These are phyloP conservation scores for Enteromius thamalakanensis DNA, from an alignment of 2,797 vertebrate species.

Conservation along the genomic window DNA sequence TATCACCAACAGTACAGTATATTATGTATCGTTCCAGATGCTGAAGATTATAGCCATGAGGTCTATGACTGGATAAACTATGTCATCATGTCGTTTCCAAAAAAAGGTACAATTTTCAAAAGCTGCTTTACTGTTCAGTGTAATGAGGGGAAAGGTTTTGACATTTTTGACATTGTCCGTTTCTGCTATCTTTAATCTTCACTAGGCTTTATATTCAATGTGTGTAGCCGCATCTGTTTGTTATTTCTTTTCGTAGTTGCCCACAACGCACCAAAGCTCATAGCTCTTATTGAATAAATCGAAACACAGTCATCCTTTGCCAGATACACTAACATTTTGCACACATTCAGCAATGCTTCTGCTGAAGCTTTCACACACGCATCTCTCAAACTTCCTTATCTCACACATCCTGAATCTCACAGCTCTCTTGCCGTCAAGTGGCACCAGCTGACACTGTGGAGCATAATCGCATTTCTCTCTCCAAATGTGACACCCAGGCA, in stretches of 20 bases:
- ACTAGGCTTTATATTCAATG: neutral
- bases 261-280: constrained; percentile 65
- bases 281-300: constrained; percentile 63
- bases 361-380: constrained; percentile 54
- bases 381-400: constrained; percentile 38
- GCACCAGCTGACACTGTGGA: constrained; percentile 65
- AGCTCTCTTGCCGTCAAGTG: constrained; percentile 59
- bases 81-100: neutral
- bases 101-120: neutral
- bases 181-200: neutral
- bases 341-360: constrained; percentile 52
- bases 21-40: neutral
- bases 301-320: constrained; percentile 64
- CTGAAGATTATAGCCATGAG: neutral
- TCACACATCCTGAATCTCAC: constrained; percentile 59
- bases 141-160: constrained; percentile 1
- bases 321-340: constrained; percentile 26
- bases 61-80: neutral
- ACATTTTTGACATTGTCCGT: neutral
- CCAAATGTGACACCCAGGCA: constrained; percentile 58
- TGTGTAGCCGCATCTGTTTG: neutral
- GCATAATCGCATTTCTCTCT: constrained; percentile 57
- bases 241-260: constrained; percentile 63
- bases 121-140: neutral
- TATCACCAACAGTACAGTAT: neutral